Percentiles rank a stretch among this genome's conserved stretches.
Evolutionary conservation across 2,888 invertebrate species (phyloP).

Genomic region (Cerastoderma edule): DNA sequence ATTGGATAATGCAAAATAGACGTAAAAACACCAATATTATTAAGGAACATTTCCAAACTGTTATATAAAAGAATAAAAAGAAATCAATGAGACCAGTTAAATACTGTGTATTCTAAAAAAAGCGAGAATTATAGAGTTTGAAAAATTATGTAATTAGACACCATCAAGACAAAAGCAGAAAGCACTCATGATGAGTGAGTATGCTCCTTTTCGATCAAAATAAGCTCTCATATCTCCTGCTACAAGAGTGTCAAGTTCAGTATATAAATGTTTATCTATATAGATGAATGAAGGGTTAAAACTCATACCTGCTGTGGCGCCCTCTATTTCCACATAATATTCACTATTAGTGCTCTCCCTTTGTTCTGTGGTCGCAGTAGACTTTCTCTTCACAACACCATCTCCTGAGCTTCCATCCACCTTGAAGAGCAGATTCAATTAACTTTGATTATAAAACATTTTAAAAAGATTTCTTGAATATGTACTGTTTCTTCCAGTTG

Average conservation of each 20-base stretch:
- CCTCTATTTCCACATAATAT: constrained; percentile 44
- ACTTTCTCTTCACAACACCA: constrained; percentile 64
- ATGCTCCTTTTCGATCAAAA: not conserved
- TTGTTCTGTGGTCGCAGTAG: not conserved
- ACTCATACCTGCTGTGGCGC: constrained; percentile 16
- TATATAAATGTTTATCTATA: not conserved
- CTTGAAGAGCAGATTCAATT: constrained; percentile 52
- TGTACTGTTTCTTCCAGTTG: no score
- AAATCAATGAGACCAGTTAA: no score
- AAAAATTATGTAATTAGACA: no score
- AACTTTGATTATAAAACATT: no score
- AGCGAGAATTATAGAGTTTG: no score
- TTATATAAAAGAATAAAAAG: no score
- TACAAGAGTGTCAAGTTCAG: not conserved
- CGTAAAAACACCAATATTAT: no score
- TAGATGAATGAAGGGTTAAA: not conserved
- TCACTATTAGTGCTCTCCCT: constrained; percentile 25
- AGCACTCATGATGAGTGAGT: not conserved
- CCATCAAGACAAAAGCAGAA: not conserved
- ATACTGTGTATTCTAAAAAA: no score
- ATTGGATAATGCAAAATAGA: no score
- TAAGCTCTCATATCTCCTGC: not conserved
- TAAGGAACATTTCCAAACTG: no score
- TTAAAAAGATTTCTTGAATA: no score
- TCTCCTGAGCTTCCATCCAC: constrained; percentile 80